phyloP scores from a whole-genome alignment of 2,797 vertebrate species.

The Amblyraja radiata region DNA sequence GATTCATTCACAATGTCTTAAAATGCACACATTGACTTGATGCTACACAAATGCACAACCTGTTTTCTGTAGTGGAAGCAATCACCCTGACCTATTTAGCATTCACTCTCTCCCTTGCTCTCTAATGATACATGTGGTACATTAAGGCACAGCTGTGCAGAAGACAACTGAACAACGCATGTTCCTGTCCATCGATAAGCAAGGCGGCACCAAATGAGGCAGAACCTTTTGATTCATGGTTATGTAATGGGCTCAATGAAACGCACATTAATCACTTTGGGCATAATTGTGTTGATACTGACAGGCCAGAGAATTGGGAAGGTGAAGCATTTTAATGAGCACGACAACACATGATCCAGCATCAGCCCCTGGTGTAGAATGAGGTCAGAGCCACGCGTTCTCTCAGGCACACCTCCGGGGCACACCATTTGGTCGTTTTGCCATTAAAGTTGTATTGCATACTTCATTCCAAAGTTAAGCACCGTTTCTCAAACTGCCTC shows the following conservation, averaged over 20 bases:
- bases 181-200: neutral
- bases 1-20: neutral
- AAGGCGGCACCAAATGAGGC: neutral
- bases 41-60: neutral
- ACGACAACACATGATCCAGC: neutral
- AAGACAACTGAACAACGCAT: neutral
- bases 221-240: neutral
- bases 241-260: neutral
- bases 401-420: neutral
- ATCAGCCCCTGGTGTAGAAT: neutral
- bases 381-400: neutral
- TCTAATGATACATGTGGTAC: neutral
- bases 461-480: neutral
- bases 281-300: neutral
- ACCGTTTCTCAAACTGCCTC: neutral
- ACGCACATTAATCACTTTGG: neutral
- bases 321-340: slow-evolving; percentile 3
- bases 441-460: neutral
- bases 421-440: neutral
- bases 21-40: neutral
- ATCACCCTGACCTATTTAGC: neutral
- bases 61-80: neutral
- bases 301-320: neutral
- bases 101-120: neutral
- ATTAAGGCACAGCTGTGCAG: neutral